Percentiles rank a stretch among this genome's conserved stretches.
These are phyloP conservation scores for Poecilia picta DNA, from an alignment of 2,797 vertebrate genomes.

Conservation along the genomic window DNA sequence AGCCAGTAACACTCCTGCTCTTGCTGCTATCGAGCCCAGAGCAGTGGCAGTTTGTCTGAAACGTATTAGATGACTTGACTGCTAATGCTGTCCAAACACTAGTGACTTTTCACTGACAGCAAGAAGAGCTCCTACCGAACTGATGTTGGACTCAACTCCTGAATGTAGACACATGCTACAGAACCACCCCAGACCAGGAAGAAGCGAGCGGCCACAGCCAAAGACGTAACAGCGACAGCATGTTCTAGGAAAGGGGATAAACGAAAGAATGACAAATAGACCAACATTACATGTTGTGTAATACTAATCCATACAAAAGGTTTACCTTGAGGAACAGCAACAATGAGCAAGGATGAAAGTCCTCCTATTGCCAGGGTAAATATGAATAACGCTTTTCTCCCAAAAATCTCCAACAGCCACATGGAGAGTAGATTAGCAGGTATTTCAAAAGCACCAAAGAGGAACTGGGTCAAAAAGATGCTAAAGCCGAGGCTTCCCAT, in stretches of 20 bases:
- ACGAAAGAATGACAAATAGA: background rate
- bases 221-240: constrained; percentile 46
- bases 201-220: constrained; percentile 80
- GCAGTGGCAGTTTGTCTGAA: constrained; percentile 77
- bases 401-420: constrained; percentile 75
- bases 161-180: constrained; percentile 77
- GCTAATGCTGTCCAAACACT: background rate
- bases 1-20: constrained; percentile 70
- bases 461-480: constrained; percentile 86
- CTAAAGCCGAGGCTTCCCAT: constrained; percentile 81
- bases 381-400: constrained; percentile 76
- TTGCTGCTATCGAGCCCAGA: constrained; percentile 63
- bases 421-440: constrained; percentile 75
- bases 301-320: accelerated
- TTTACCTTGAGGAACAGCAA: constrained; percentile 80
- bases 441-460: constrained; percentile 82
- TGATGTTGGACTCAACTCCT: constrained; percentile 84
- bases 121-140: constrained; percentile 27
- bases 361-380: constrained; percentile 73
- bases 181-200: constrained; percentile 62
- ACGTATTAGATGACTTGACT: background rate
- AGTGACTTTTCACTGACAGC: background rate
- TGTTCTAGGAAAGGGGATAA: constrained; percentile 58
- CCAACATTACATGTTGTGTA: background rate
- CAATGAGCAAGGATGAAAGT: constrained; percentile 70